phyloP scores from a whole-genome alignment of 2,797 vertebrate genomes.

The Scyliorhinus canicula region DNA sequence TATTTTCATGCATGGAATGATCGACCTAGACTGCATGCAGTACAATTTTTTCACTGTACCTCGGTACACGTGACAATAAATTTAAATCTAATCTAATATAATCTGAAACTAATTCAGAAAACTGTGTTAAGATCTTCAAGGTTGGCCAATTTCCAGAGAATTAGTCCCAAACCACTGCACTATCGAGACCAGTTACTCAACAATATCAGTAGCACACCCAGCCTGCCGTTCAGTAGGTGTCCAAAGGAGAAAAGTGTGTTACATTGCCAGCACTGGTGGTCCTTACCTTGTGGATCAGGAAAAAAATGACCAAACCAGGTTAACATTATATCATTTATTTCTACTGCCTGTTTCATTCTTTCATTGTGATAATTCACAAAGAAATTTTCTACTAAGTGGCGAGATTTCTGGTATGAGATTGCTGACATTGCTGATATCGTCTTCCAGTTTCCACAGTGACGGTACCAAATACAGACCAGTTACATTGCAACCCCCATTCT shows the following conservation, averaged over 20 bases:
- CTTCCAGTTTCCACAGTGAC: neutral
- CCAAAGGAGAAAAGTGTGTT: neutral
- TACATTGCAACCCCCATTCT: neutral
- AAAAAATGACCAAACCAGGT: neutral
- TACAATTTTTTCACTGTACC: too few species aligned
- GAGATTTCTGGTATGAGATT: neutral
- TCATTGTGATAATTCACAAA: neutral
- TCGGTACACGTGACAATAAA: too few species aligned
- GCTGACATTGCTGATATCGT: neutral
- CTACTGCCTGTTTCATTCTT: neutral
- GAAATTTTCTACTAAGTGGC: neutral
- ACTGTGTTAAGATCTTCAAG: neutral
- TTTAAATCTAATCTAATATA: too few species aligned
- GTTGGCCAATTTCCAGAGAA: neutral
- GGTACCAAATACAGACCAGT: neutral
- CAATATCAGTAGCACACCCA: neutral
- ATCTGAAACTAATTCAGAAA: too few species aligned
- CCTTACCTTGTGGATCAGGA: neutral
- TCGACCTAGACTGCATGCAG: too few species aligned
- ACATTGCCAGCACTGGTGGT: neutral
- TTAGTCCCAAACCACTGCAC: neutral
- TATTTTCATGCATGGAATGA: too few species aligned
- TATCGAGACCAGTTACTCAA: neutral
- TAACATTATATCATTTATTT: neutral
- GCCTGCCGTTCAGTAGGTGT: neutral